Evolutionary conservation across 2,888 invertebrate species (phyloP).

Genomic region (Andrena chrysosceles): DNA sequence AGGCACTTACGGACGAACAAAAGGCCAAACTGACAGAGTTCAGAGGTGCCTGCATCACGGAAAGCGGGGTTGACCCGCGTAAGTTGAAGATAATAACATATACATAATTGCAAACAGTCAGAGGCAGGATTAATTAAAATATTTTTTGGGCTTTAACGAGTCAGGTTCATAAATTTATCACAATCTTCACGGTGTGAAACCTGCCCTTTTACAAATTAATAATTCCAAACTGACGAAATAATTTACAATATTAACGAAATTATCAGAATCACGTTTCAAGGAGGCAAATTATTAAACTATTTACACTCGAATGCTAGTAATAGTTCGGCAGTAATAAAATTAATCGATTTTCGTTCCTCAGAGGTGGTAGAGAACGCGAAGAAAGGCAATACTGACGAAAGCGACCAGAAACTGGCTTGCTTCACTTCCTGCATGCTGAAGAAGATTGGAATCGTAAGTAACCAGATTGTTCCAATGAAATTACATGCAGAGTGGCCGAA

Average conservation of each 20-base stretch:
- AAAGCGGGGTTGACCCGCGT: slow-evolving; percentile 76
- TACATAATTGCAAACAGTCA: neutral
- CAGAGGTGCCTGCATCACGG: slow-evolving; percentile 71
- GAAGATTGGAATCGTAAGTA: slow-evolving; percentile 79
- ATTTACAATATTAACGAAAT: too few species aligned
- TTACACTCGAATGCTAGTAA: neutral
- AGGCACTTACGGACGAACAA: slow-evolving; percentile 70
- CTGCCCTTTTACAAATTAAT: too few species aligned
- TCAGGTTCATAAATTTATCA: too few species aligned
- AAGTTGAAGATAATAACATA: slow-evolving; percentile 32
- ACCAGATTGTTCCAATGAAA: neutral
- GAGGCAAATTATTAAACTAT: too few species aligned
- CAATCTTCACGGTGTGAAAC: too few species aligned
- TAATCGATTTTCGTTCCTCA: slow-evolving; percentile 40
- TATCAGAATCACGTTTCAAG: too few species aligned
- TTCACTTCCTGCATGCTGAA: slow-evolving; percentile 78
- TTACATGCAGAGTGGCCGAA: neutral
- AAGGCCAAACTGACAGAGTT: slow-evolving; percentile 69
- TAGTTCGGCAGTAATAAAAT: neutral
- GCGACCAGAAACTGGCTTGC: slow-evolving; percentile 75
- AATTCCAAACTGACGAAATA: too few species aligned
- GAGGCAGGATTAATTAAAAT: neutral
- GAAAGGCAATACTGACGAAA: slow-evolving; percentile 28
- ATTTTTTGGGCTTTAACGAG: too few species aligned
- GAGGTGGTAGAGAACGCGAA: slow-evolving; percentile 73